phyloP scores from a whole-genome alignment of 2,797 vertebrate species.

The Rhadinocentrus ornatus region DNA sequence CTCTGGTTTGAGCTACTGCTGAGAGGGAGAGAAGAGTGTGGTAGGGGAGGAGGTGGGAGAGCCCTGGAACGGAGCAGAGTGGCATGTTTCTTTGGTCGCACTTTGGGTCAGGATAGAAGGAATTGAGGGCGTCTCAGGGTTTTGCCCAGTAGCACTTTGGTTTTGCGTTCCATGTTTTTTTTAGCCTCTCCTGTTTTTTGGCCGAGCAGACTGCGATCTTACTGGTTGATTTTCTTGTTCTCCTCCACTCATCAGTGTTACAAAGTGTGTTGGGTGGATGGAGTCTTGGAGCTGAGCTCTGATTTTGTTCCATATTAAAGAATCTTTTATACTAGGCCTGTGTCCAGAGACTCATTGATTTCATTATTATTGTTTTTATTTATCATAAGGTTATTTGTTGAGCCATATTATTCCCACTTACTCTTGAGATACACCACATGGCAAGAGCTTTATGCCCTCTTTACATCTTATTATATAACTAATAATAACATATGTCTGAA shows the following conservation, averaged over 20 bases:
- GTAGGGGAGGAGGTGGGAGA: conserved; percentile 54
- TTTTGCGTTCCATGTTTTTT: conserved; percentile 83
- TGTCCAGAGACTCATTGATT: conserved; percentile 52
- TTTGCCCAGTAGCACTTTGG: conserved; percentile 74
- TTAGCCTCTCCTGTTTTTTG: conserved; percentile 88
- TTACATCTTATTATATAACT: not conserved
- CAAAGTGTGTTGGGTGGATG: conserved; percentile 83
- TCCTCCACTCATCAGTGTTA: conserved; percentile 82
- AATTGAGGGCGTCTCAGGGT: conserved; percentile 62
- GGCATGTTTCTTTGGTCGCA: conserved; percentile 42
- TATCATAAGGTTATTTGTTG: conserved; percentile 3
- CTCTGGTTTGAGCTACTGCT: conserved; percentile 27
- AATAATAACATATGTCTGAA: not conserved
- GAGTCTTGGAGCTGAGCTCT: conserved; percentile 88
- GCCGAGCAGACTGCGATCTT: conserved; percentile 88
- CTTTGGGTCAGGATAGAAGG: conserved; percentile 48
- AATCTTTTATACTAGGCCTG: conserved; percentile 81
- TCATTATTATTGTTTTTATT: conserved; percentile 1
- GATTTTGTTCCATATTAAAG: conserved; percentile 88
- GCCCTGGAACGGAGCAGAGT: conserved; percentile 65
- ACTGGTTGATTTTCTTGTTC: conserved; percentile 79
- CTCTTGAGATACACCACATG: not conserved
- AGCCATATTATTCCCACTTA: not conserved
- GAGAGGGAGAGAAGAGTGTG: conserved; percentile 13
- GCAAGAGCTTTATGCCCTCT: not conserved